Percentiles rank a stretch among this genome's conserved stretches.
These are phyloP conservation scores for Imbricaverruca yamaguchii DNA, from an alignment of 2,888 invertebrate species.

Conservation along the genomic window DNA sequence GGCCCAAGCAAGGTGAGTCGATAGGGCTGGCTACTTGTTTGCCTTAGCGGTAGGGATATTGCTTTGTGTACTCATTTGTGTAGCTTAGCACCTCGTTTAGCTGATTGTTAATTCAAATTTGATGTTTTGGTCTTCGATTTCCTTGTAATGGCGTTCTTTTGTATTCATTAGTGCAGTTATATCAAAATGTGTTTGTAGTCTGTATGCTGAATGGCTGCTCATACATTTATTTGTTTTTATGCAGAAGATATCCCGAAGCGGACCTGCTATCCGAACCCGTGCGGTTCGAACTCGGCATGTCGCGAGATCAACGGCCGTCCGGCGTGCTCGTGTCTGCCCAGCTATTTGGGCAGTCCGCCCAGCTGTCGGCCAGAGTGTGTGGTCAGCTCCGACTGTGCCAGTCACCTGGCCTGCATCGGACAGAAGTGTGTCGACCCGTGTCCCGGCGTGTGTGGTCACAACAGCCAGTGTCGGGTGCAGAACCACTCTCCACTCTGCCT, in stretches of 20 bases:
- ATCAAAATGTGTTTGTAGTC: too few relatives aligned
- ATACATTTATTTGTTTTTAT: background rate
- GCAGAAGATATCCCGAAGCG: background rate
- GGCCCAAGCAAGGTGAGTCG: slow-evolving; percentile 26
- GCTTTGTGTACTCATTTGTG: too few relatives aligned
- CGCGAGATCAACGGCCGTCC: slow-evolving; percentile 62
- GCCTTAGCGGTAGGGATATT: too few relatives aligned
- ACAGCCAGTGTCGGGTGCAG: slow-evolving; percentile 64
- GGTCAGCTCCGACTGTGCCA: slow-evolving; percentile 74
- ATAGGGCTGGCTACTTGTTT: too few relatives aligned
- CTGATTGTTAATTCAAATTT: too few relatives aligned
- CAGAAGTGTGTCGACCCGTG: slow-evolving; percentile 73
- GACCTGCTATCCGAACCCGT: slow-evolving; percentile 43
- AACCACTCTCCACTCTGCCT: slow-evolving; percentile 74
- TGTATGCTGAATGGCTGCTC: too few relatives aligned
- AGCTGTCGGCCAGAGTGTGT: slow-evolving; percentile 76
- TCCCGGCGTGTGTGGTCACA: slow-evolving; percentile 50
- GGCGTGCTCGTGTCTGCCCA: slow-evolving; percentile 72
- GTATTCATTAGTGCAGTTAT: too few relatives aligned
- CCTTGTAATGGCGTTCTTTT: too few relatives aligned
- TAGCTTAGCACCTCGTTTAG: too few relatives aligned
- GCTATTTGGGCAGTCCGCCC: slow-evolving; percentile 64
- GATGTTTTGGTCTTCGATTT: too few relatives aligned
- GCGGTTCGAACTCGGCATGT: slow-evolving; percentile 67
- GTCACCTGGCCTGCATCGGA: slow-evolving; percentile 69